Conservation (phyloP, 2,113 vertebrate genomes). For the Thryonomys swinderianus region DNA sequence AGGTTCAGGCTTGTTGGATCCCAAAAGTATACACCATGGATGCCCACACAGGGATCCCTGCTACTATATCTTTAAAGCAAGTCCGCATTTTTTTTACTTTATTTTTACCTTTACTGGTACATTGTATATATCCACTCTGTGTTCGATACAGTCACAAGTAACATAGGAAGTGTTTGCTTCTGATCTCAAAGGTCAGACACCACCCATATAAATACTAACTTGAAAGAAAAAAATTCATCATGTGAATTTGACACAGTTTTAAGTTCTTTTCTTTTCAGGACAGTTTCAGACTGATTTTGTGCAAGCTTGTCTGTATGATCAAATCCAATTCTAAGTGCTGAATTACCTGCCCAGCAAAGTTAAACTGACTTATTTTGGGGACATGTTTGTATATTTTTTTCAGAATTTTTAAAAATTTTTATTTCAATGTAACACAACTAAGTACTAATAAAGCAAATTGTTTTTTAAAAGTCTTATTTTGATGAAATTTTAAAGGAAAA, state of each 20-base stretch:
- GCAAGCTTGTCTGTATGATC: conserved; percentile 67
- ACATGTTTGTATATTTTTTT: background rate
- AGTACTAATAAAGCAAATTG: too few species aligned
- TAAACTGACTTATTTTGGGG: conserved; percentile 43
- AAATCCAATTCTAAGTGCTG: conserved; percentile 39
- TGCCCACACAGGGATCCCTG: background rate
- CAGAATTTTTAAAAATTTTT: background rate
- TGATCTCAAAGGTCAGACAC: conserved; percentile 68
- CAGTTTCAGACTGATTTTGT: conserved; percentile 78
- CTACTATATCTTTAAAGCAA: conserved; percentile 48
- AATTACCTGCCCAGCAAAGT: background rate
- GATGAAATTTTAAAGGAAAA: too few species aligned
- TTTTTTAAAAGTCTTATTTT: too few species aligned
- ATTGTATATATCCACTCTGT: conserved; percentile 76
- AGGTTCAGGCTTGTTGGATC: background rate
- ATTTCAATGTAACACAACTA: too few species aligned
- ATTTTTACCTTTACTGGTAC: too few species aligned
- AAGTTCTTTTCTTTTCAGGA: conserved; percentile 78
- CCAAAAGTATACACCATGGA: conserved; percentile 33
- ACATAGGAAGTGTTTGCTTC: conserved; percentile 70
- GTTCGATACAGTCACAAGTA: conserved; percentile 73
- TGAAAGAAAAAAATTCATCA: conserved; percentile 65
- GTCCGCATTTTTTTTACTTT: conserved; percentile 64
- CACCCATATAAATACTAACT: conserved; percentile 76
- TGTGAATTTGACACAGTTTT: conserved; percentile 78